Evolutionary conservation across 2,797 vertebrate genomes (phyloP), one percentile per base, ranked within the genome.

Genomic region (Pangasius larnaudii): DNA sequence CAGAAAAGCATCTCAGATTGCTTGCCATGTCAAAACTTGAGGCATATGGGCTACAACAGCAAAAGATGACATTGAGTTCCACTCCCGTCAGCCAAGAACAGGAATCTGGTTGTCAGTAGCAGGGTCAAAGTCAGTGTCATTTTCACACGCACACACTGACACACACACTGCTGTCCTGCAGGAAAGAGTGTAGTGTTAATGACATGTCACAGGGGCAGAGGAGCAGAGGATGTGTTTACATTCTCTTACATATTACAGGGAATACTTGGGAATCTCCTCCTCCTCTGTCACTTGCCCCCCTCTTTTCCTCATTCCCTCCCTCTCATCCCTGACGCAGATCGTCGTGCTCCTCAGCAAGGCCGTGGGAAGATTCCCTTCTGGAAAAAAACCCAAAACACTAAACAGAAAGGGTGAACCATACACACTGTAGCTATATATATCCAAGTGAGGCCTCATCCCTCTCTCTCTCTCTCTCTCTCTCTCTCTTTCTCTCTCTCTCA

Each of bases 321-420:
- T 27, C 65, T 46, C 58, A 30, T 65, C 56, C 85, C 85, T 79
- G 58, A 79, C 18, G 72, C 63, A 88, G 49, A 67, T 65, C 11
- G 1, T 3, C 33, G 13, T 49, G 27, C 81, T 86, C 58, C n/a
- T 63, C 42, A 18, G n/a, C 1, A 33, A 87, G 89, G 86, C 78
- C 92, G 89, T 92, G 92, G 88, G 92, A 92, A 92, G 88, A 88
- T 91, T 36, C 86, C 59, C 81, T 74, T 72, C 75, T 80, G 24
- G 30, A 82, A 82, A 89, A 88, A 79, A 86, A 89, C 58, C 51
- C 58, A 49, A 46, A 88, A 87, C 85, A 84, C 58, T 86, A 92
- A 91, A 89, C 86, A 91, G 80, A 80, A 78, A n/a, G 78, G 89
- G 89, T 89, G 85, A 90, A 85, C 67, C 65, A 79, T 88, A 89